Percentiles rank a stretch among this genome's conserved stretches.
Evolutionary conservation across 2,797 vertebrate species (phyloP).

Genomic region (Amblyopsis hoosieri): DNA sequence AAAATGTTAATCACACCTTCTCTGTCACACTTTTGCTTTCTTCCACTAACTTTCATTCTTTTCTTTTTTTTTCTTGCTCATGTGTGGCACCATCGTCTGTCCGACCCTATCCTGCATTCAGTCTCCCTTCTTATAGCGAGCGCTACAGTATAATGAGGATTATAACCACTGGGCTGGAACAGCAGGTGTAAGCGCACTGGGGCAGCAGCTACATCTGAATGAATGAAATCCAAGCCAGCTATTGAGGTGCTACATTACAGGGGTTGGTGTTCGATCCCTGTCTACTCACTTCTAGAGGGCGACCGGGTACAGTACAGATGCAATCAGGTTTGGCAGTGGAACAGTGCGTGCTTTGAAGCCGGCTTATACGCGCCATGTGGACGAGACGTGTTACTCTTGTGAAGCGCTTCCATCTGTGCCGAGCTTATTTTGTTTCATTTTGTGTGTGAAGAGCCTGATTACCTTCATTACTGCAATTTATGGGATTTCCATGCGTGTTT

Average conservation of each 20-base stretch:
- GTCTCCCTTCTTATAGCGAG: background rate
- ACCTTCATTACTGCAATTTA: background rate
- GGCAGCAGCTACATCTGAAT: constrained; percentile 6
- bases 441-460: background rate
- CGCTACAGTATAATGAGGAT: constrained; percentile 23
- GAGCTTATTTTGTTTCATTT: background rate
- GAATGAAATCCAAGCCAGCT: constrained; percentile 13
- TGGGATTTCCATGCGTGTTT: too few relatives aligned
- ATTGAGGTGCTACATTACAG: constrained; percentile 8
- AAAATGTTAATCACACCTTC: constrained; percentile 18
- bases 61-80: constrained; percentile 4
- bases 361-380: constrained; percentile 34
- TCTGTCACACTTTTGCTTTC: background rate
- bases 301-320: constrained; percentile 5
- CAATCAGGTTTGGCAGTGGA: background rate
- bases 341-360: constrained; percentile 14
- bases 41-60: constrained; percentile 4
- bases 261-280: background rate
- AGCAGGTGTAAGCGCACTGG: constrained; percentile 35
- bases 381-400: constrained; percentile 40
- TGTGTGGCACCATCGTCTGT: constrained; percentile 3
- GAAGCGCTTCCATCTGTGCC: constrained; percentile 53
- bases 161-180: constrained; percentile 4
- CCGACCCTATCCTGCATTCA: constrained; percentile 1
- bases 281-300: background rate